Evolutionary conservation across 1,140 invertebrate genomes (phyloP), one percentile per base, ranked within the genome.

Genomic region (Formica exsecta): DNA sequence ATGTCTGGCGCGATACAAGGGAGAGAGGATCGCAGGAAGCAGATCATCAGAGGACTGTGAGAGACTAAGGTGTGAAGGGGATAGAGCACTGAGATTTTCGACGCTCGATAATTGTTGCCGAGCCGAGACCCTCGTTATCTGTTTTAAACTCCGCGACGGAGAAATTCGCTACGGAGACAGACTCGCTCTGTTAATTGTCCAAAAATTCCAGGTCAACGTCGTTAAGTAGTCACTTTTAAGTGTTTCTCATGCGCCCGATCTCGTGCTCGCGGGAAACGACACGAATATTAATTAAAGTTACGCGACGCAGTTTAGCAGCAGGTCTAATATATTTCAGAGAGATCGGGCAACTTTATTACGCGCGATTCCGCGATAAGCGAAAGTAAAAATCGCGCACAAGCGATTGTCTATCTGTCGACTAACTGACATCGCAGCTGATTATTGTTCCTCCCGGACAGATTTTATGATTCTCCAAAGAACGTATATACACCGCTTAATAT

Each of bases 271-370:
- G 62, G 38, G 36, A 57, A 79, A 68, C 74, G 75, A 41, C 84
- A 29, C 25, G 48, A 59, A 85, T 79, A 76, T 76, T 75, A 74
- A 76, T 59, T 64, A 64, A 84, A 84, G 51, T 65, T 84, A 38
- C 61, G 19, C 19, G n/a, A 76, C 48, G 16, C 44, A 5, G n/a
- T 73, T 75, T 76, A 76, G 44, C 71, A 64, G 59, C 57, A 84
- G 76, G 81, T 84, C 51, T n/a, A 73, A 76, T 84, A 75, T 84
- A 84, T 76, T 76, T 64, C 71, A 54, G 29, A 25, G 81, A 76
- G 22, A 51, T 13, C n/a, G 32, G 44, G 6, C 71, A 61, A 64
- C 71, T 84, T 84, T 84, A 84, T 84, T 76, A 76, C 44, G n/a
- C 41, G 57, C 25, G 81, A 76, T 84, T 51, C 38, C n/a, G n/a